These are phyloP conservation scores for Antechinus flavipes DNA, from an alignment of 2,113 vertebrate species.

Conservation along the genomic window DNA sequence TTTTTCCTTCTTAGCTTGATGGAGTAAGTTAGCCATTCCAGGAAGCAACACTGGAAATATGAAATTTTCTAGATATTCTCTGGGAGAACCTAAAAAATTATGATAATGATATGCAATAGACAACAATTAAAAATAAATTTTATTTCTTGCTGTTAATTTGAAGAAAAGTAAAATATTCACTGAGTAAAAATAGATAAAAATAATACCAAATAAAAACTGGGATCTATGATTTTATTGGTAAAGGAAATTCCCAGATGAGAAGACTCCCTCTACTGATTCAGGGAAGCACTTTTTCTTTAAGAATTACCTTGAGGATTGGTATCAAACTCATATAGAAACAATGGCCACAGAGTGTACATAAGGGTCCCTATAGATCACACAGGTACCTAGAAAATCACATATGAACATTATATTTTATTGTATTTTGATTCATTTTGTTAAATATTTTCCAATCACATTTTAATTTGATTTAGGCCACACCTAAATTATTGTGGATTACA, in stretches of 20 bases:
- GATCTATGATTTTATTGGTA: background rate
- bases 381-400: background rate
- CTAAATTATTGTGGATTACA: background rate
- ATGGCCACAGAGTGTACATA: background rate
- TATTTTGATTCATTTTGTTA: background rate
- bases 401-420: background rate
- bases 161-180: background rate
- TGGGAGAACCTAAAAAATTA: conserved; percentile 86
- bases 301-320: background rate
- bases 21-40: conserved; percentile 89
- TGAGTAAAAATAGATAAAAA: background rate
- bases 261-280: background rate
- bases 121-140: background rate
- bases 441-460: background rate
- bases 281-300: background rate
- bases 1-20: conserved; percentile 85
- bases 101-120: background rate
- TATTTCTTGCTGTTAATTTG: background rate
- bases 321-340: background rate
- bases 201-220: background rate
- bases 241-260: background rate
- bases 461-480: background rate
- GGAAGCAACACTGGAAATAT: conserved; percentile 92
- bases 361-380: background rate
- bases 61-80: conserved; percentile 85